Percentiles rank a stretch among this genome's conserved stretches.
phyloP scores from a whole-genome alignment of 2,888 invertebrate species.

The Microchrysa polita region DNA sequence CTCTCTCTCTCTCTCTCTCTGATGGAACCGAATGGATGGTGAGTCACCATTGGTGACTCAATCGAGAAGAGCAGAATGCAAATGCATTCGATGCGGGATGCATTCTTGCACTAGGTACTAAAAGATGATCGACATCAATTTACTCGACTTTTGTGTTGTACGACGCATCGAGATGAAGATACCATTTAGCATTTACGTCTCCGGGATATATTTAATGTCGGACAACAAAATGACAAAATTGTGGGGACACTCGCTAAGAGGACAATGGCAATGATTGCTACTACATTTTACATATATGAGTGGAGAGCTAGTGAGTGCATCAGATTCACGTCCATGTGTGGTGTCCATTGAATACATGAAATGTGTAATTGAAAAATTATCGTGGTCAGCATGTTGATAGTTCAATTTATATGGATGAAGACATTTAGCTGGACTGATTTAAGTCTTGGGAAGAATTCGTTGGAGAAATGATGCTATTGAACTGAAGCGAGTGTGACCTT shows the following conservation, averaged over 20 bases:
- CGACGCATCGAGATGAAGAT: neutral
- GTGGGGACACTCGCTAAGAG: neutral
- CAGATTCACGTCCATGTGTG: slow-evolving; percentile 32
- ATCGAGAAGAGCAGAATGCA: neutral
- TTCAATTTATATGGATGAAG: slow-evolving; percentile 2
- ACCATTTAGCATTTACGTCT: neutral
- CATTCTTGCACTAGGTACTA: too few species aligned
- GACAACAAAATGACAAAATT: slow-evolving; percentile 14
- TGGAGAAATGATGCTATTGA: too few species aligned
- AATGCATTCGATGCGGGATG: neutral
- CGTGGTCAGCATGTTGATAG: slow-evolving; percentile 35
- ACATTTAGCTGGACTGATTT: neutral
- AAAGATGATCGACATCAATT: slow-evolving; percentile 37
- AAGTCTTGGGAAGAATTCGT: neutral
- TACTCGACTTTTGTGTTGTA: slow-evolving; percentile 20
- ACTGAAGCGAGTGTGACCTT: too few species aligned
- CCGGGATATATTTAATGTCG: neutral
- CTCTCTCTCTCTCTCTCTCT: too few species aligned
- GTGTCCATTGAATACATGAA: neutral
- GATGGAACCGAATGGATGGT: neutral
- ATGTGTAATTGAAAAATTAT: slow-evolving; percentile 40
- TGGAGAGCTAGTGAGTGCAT: neutral
- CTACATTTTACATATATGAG: neutral
- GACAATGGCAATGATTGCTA: slow-evolving; percentile 36
- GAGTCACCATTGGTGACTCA: too few species aligned